These are phyloP conservation scores for Drosophila borealis DNA, from an alignment of 2,888 invertebrate species.

Conservation along the genomic window DNA sequence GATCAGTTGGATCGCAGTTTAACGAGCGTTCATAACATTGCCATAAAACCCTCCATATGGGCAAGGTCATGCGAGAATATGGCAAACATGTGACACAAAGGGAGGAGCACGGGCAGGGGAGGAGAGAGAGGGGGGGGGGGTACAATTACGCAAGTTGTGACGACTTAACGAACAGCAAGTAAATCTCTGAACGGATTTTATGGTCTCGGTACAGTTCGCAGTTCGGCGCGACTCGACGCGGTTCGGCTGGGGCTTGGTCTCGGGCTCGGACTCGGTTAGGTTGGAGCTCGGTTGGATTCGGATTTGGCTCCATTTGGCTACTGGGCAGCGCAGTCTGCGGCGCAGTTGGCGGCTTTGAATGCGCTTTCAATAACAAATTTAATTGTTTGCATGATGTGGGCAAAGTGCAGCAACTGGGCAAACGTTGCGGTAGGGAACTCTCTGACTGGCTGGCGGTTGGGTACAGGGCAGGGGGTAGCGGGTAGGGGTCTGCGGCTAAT, in stretches of 20 bases:
- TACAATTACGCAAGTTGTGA: conserved; percentile 57
- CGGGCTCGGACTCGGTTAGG: background rate
- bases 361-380: conserved; percentile 74
- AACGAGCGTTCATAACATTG: conserved; percentile 30
- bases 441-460: background rate
- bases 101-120: too few species aligned
- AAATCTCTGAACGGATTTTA: conserved; percentile 33
- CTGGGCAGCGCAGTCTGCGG: conserved; percentile 19
- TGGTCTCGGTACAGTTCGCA: conserved; percentile 9
- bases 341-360: conserved; percentile 57
- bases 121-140: background rate
- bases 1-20: conserved; percentile 18
- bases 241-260: conserved; percentile 11
- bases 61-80: conserved; percentile 48
- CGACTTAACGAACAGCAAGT: conserved; percentile 44
- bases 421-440: conserved; percentile 8
- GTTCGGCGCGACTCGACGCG: conserved; percentile 7
- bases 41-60: conserved; percentile 29
- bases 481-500: conserved; percentile 27
- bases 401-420: conserved; percentile 56
- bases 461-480: background rate
- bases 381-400: conserved; percentile 69
- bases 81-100: conserved; percentile 7
- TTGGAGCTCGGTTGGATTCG: conserved; percentile 13
- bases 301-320: conserved; percentile 19